Conservation (phyloP, 2,797 vertebrate genomes). For the Enteromius unitaeniatus region DNA sequence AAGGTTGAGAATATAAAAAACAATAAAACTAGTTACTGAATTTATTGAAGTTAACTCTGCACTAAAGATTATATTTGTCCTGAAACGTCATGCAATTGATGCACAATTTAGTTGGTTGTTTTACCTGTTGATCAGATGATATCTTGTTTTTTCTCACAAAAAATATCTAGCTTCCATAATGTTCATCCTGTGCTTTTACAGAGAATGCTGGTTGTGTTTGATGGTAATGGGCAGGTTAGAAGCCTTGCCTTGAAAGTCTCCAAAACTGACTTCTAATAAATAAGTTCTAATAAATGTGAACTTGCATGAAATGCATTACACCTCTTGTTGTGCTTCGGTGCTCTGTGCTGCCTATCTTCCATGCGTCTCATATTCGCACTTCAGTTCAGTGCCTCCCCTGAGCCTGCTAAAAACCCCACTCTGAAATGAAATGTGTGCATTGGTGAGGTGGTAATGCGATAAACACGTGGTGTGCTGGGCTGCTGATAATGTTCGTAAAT, state of each 20-base stretch:
- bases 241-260: background rate
- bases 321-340: too few relatives aligned
- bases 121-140: background rate
- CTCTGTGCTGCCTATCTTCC: background rate
- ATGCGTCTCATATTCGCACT: background rate
- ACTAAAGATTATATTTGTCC: background rate
- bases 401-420: constrained; percentile 3
- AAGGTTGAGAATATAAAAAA: too few relatives aligned
- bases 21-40: background rate
- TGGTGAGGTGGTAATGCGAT: constrained; percentile 9
- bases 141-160: background rate
- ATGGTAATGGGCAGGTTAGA: background rate
- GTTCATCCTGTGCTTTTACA: background rate
- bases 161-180: background rate
- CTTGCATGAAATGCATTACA: too few relatives aligned
- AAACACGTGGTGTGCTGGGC: constrained; percentile 7
- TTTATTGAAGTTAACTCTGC: background rate
- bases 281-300: constrained; percentile 7
- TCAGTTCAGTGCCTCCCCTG: constrained; percentile 1
- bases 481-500: constrained; percentile 44
- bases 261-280: background rate
- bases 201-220: too few relatives aligned
- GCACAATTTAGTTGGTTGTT: background rate
- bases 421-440: constrained; percentile 25
- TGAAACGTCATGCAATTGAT: background rate